These are phyloP conservation scores for Listronotus oregonensis DNA, from an alignment of 1,140 invertebrate species.

Conservation along the genomic window DNA sequence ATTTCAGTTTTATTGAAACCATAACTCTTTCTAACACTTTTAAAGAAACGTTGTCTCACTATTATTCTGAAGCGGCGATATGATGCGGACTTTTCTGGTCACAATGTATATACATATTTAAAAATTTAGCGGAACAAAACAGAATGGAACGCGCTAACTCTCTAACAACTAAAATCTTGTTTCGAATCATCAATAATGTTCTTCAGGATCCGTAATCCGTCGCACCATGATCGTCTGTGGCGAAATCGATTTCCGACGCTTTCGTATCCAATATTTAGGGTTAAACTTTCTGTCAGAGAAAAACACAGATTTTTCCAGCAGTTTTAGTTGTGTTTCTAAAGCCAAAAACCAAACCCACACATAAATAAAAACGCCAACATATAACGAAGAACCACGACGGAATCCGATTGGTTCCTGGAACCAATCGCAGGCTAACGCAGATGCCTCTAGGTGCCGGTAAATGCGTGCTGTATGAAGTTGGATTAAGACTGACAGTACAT, in stretches of 20 bases:
- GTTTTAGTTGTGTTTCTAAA: constrained; percentile 4
- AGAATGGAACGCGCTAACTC: neutral
- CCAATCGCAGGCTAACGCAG: too few species aligned
- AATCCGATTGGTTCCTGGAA: too few species aligned
- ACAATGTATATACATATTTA: too few species aligned
- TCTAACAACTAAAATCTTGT: neutral
- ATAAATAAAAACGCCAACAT: neutral
- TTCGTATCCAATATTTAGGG: constrained; percentile 19
- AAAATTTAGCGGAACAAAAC: neutral
- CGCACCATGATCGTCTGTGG: constrained; percentile 28
- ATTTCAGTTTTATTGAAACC: too few species aligned
- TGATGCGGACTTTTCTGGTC: too few species aligned
- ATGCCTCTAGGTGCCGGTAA: too few species aligned
- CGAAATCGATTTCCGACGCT: constrained; percentile 19
- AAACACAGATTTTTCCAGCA: constrained; percentile 18
- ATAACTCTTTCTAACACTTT: too few species aligned
- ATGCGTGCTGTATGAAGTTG: too few species aligned
- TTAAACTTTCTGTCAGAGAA: constrained; percentile 21
- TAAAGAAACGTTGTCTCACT: too few species aligned
- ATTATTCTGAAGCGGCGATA: too few species aligned
- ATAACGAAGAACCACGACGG: neutral
- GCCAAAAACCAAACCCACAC: constrained; percentile 10
- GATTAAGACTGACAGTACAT: too few species aligned
- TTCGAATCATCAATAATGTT: neutral
- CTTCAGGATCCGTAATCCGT: constrained; percentile 7